Evolutionary conservation across 2,888 invertebrate genomes (phyloP), one percentile per base, ranked within the genome.

Genomic region (Chrysolina oricalcia): DNA sequence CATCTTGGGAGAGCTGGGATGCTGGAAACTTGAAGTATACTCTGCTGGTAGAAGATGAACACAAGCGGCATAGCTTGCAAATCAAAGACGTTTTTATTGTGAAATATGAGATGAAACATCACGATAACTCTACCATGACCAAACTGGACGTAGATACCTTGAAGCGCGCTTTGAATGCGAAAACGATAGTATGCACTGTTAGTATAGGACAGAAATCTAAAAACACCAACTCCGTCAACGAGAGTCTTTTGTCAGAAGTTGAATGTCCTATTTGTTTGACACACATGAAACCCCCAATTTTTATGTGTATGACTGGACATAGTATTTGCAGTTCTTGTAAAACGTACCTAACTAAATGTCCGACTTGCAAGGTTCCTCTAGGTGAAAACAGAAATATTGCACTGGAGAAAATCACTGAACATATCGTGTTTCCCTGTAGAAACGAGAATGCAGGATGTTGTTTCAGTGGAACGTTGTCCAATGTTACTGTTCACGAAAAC

Each of bases 231-330:
- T 15, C 35, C 15, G 2, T 67, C 2, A 67, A 67, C 27, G 35
- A 67, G 13, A 35, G 21, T 17, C 67, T 67, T n/a, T 5, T 67
- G 50, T 43, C 50, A 3, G 67, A 67, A 63, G 23, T 59, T 17
- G 70, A 70, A 46, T 70, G 70, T 2, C 70, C 70, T 11, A 27
- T 70, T 11, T 70, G 70, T 48, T 35, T 23, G 21, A 48, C 48
- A 1, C 48, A 70, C 43, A 17, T 70, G 62, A 63, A 17, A 35
- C n/a, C 62, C 5, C 70, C 59, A 10, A 63, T 70, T 48, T 70
- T 23, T 27, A 63, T 62, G 70, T 70, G 70, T 35, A 1, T 43
- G 8, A 10, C 23, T 40, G 70, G 70, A n/a, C 70, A 70, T n/a
- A 63, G 23, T 23, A 43, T 70, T 2, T 70, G 70, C 27, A 21